Evolutionary conservation across 2,797 vertebrate genomes (phyloP), one percentile per base, ranked within the genome.

Genomic region (Centroberyx gerrardi): DNA sequence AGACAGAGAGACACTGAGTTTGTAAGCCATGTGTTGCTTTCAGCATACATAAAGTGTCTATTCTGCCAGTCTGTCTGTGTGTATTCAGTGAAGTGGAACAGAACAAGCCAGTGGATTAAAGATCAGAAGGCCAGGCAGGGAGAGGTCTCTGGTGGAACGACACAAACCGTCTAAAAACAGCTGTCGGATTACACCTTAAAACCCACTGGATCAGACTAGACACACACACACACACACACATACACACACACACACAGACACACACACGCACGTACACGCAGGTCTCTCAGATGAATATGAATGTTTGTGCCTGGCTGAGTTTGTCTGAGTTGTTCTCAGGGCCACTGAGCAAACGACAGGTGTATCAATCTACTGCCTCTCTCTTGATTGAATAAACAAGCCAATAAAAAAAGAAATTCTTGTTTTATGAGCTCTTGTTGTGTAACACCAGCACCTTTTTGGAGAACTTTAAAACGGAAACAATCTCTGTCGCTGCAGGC

Each of bases 161-260:
- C 71, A 78, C 76, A 80, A 75, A 78, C 63, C 18, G 5, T 80
- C 74, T 82, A 74, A 81, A 88, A 91, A 72, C 82, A 91, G 79
- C 84, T 88, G 86, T 89, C 14, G 71, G 87, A 88, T 90, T 87
- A 87, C 73, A 84, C 74, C 73, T 87, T 66, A 72, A 80, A 86
- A 74, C 76, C 55, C 65, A 31, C 28, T 64, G 77, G 63, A 85
- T 85, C 63, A 54, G 78, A 56, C 53, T 29, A 28, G 73, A 55
- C 48, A 60, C 38, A 3, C 33, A 62, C 7, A 27, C 49, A 56
- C 2, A 77, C 33, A 65, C 74, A 27, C 22, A 77, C 33, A 65
- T 72, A 27, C 22, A 60, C 59, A 27, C 40, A 12, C 59, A 29
- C 46, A 62, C 66, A 67, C 67, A 15, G 49, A 29, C 29, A 28